phyloP scores from a whole-genome alignment of 2,113 vertebrate genomes.

The Nannospalax galili region DNA sequence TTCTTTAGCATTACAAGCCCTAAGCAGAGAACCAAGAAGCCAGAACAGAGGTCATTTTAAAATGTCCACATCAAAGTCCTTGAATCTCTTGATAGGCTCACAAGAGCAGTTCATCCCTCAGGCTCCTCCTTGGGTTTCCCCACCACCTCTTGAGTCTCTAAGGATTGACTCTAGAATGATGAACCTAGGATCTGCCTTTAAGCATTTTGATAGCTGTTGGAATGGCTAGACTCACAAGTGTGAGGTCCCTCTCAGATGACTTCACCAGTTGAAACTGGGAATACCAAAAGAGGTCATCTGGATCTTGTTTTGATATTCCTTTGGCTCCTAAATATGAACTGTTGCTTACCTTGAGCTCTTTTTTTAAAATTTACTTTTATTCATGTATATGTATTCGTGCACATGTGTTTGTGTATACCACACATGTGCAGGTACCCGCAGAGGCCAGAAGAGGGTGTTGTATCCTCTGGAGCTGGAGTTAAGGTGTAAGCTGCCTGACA shows the following conservation, averaged over 20 bases:
- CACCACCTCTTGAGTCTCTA: not conserved
- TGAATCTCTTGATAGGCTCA: not conserved
- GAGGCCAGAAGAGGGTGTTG: not conserved
- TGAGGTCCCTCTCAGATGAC: not conserved
- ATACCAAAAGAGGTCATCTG: not conserved
- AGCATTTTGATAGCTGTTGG: not conserved
- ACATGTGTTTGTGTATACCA: not conserved
- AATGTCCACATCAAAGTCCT: not conserved
- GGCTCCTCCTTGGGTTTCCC: not conserved
- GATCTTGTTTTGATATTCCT: not conserved
- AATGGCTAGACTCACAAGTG: not conserved
- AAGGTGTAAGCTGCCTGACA: not conserved
- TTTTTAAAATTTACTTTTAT: not conserved
- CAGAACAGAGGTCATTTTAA: not conserved
- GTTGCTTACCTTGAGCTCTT: not conserved
- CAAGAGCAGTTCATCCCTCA: not conserved
- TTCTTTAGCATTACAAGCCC: not conserved
- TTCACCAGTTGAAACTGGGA: not conserved
- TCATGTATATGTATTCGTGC: too few relatives aligned
- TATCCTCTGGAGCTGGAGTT: not conserved
- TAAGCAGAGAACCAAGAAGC: not conserved
- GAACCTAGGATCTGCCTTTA: not conserved
- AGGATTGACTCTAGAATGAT: not conserved
- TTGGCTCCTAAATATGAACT: not conserved
- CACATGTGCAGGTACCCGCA: too few relatives aligned